Evolutionary conservation across 2,113 vertebrate species (phyloP).

Genomic region (Cephalophus harveyi): DNA sequence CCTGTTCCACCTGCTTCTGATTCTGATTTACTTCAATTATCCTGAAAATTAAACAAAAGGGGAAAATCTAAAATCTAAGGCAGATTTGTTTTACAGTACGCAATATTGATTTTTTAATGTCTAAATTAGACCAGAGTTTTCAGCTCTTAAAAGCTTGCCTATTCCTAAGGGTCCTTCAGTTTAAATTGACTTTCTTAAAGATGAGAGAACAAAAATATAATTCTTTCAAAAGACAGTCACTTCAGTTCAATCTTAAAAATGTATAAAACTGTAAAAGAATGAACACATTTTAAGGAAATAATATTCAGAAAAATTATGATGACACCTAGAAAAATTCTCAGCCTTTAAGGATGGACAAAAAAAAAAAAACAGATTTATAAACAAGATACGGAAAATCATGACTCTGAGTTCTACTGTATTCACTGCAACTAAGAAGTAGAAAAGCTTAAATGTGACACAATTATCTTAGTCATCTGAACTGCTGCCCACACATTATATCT

Average conservation of each 20-base stretch:
- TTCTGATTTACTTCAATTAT: slow-evolving; percentile 97
- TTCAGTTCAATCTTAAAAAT: slow-evolving; percentile 9
- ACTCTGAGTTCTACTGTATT: not conserved
- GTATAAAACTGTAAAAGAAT: not conserved
- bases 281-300: slow-evolving; percentile 5
- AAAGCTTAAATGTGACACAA: not conserved
- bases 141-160: not conserved
- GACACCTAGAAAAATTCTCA: not conserved
- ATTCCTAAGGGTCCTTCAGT: not conserved
- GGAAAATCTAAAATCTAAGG: not conserved
- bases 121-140: slow-evolving; percentile 19
- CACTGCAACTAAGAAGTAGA: not conserved
- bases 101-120: slow-evolving; percentile 8
- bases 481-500: not conserved
- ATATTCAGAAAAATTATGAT: not conserved
- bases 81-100: not conserved
- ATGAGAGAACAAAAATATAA: slow-evolving; percentile 14
- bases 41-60: slow-evolving; percentile 79
- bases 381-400: not conserved
- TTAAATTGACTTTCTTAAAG: not conserved
- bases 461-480: not conserved
- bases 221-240: not conserved
- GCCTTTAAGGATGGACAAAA: not conserved
- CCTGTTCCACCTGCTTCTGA: slow-evolving; percentile 94
- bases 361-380: not conserved